Evolutionary conservation across 2,113 vertebrate genomes (phyloP), one percentile per base, ranked within the genome.

Genomic region (Pseudopodoces humilis): DNA sequence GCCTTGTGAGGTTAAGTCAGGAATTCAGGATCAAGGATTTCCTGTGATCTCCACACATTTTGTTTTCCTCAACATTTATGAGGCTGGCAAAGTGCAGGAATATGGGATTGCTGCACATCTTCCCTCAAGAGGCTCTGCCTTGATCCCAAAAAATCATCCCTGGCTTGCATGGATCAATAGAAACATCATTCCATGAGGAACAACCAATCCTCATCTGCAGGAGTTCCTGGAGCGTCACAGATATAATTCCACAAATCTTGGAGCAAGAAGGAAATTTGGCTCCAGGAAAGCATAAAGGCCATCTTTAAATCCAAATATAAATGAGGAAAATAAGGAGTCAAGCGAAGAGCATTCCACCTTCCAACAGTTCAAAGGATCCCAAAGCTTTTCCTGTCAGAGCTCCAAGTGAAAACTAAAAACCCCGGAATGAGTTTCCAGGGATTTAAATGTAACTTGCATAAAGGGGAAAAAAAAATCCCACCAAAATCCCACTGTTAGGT

Each of bases 41-140:
- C 27, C 22, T 8, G 12, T 41, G n/a, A 68, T 64, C 63, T 74
- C 46, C 55, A 23, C 2, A 0, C 23, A 10, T 28, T 31, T 23
- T 49, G 27, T 22, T 94, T 81, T 50, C 56, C 37, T 77, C 28
- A 24, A 2, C 4, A 9, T 10, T 78, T 20, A 10, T 10, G 9
- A 78, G 4, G 62, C 15, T 55, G 47, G 60, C 12, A 23, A 75
- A 78, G 10, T 1, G 39, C 44, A 72, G 31, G 41, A 41, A 64
- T 7, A 33, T 1, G 22, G 30, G 56, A 69, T 6, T 72, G 37
- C 14, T 77, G 69, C 4, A 3, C 22, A 23, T 27, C 8, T 50
- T 1, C 0, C 63, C 28, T 56, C 6, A 0, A 49, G 19, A 70
- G 19, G 59, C 60, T 81, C 37, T 86, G 22, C 22, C 1, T 1